A percentile compares a stretch with the other conserved stretches of the same genome.
These are phyloP conservation scores for Cygnus atratus DNA, from an alignment of 2,113 vertebrate genomes.

Conservation along the genomic window DNA sequence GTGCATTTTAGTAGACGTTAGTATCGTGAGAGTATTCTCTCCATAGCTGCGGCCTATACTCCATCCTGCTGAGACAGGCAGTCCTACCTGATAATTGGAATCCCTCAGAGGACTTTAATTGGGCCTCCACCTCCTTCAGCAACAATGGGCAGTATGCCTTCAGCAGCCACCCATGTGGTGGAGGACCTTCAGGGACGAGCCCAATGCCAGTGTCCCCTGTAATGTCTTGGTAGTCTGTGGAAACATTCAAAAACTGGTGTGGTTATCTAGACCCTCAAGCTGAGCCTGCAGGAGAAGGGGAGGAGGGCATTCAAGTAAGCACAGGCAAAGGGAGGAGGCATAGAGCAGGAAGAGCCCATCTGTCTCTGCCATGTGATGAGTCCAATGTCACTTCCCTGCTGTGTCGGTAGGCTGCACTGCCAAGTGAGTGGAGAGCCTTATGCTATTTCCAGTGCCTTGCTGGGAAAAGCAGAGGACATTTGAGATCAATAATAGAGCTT, in stretches of 20 bases:
- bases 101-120: background rate
- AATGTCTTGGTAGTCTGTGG: background rate
- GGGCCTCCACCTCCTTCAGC: background rate
- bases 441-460: conserved; percentile 39
- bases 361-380: conserved; percentile 12
- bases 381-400: conserved; percentile 19
- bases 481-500: background rate
- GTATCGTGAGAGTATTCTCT: background rate
- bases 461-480: conserved; percentile 36
- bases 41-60: background rate
- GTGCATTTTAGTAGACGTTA: background rate
- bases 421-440: conserved; percentile 9
- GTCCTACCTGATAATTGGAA: background rate
- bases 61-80: background rate
- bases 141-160: background rate
- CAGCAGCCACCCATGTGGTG: rapidly evolving
- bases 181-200: background rate
- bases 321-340: background rate
- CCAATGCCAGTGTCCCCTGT: background rate
- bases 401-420: background rate
- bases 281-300: background rate
- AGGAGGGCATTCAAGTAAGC: background rate
- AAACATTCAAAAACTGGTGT: background rate
- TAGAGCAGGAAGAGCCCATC: conserved; percentile 19
- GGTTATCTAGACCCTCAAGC: background rate